Conservation (phyloP, 2,113 vertebrate genomes). For the Albula glossodonta region DNA sequence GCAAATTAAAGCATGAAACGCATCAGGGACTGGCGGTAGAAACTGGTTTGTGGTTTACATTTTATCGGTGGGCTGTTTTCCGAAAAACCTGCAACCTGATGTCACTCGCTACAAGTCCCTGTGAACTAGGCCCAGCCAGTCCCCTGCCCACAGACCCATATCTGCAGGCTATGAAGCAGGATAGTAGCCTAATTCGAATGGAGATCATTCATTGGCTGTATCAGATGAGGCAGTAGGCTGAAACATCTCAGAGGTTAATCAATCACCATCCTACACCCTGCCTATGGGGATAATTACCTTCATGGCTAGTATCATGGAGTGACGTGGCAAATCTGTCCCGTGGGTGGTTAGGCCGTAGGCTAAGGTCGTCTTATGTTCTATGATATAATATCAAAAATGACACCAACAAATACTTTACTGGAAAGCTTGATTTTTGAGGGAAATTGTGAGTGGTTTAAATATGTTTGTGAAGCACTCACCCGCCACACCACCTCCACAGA, state of each 20-base stretch:
- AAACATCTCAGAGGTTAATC: not conserved
- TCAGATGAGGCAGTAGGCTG: not conserved
- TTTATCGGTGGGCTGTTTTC: not conserved
- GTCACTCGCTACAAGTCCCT: not conserved
- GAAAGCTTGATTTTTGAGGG: no score
- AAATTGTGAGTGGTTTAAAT: no score
- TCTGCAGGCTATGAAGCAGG: not conserved
- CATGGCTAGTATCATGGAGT: not conserved
- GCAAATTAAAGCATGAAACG: not conserved
- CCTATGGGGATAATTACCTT: constrained; percentile 1
- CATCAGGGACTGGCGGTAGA: not conserved
- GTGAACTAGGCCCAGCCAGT: not conserved
- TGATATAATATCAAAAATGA: no score
- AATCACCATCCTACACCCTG: not conserved
- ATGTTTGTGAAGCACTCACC: no score
- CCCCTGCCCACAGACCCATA: not conserved
- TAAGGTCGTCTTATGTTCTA: no score
- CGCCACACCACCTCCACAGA: no score
- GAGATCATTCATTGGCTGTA: not conserved
- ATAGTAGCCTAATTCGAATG: not conserved
- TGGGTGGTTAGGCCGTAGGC: no score
- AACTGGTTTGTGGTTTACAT: not conserved
- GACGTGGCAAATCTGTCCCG: no score
- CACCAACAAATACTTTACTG: no score
- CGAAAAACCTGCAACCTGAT: not conserved